Evolutionary conservation across 2,888 invertebrate species (phyloP), one percentile per base, ranked within the genome.

Genomic region (Halictus quadricinctus): DNA sequence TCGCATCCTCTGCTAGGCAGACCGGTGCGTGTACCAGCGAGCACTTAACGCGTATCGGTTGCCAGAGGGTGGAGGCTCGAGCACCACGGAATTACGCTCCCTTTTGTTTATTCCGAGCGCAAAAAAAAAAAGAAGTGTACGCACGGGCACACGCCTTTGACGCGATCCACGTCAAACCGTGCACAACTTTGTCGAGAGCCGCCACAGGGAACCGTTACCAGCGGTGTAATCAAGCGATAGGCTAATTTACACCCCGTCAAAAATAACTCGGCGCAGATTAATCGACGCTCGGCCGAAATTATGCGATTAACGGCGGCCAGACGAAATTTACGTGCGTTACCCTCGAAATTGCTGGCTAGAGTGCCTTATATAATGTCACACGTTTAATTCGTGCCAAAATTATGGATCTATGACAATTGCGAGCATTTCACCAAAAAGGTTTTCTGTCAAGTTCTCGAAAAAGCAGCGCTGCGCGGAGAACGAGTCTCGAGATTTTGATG

Each of bases 21-120:
- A 66, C 41, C 75, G 66, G 58, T 81, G 80, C 80, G 82, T 75
- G 72, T 29, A 76, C 69, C 72, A 8, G 29, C n/a, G 70, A 82
- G 81, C 81, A 79, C 83, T 79, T 87, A 87, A 89, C 72, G 79
- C 81, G 86, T 84, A 79, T 73, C 84, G 83, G 81, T 89, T 79
- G 69, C 72, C 43, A n/a, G 70, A 50, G 54, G 75, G 43, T 21
- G 41, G n/a, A 70, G 70, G 70, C 43, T 12, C 21, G 29, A 21
- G 25, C 21, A 77, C 74, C 80, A 72, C 76, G 80, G 79, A 83
- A 87, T 86, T 87, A 74, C 77, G 72, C 75, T 84, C 82, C 84
- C 82, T 76, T 84, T 84, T 75, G 79, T 84, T 84, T 83, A 73
- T 72, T 79, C 70, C 72, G 43, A 43, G 79, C 50, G 66, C 46